Percentiles rank a stretch among this genome's conserved stretches.
phyloP scores from a whole-genome alignment of 2,797 vertebrate species.

The Cynopterus sphinx region DNA sequence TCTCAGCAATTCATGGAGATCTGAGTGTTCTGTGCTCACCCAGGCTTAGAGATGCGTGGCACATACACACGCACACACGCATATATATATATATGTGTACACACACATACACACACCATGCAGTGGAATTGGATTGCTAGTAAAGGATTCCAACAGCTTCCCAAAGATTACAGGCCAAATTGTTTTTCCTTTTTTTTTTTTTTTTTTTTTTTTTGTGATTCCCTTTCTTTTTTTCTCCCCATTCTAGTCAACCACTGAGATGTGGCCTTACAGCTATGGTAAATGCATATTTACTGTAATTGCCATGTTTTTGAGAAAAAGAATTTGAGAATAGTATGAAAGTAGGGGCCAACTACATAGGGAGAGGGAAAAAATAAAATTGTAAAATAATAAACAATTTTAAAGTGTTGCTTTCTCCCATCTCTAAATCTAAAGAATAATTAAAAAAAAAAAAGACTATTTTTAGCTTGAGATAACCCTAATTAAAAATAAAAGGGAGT shows the following conservation, averaged over 20 bases:
- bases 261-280: slow-evolving; percentile 78
- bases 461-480: neutral
- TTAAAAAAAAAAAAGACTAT: neutral
- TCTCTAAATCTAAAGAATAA: neutral
- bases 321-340: neutral
- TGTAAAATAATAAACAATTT: neutral
- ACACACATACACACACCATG: slow-evolving; percentile 58
- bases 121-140: slow-evolving; percentile 71
- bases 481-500: neutral
- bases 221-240: neutral
- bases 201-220: neutral
- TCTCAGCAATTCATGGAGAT: slow-evolving; percentile 84
- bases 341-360: neutral
- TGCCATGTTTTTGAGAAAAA: slow-evolving; percentile 45
- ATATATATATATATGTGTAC: neutral
- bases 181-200: slow-evolving; percentile 74
- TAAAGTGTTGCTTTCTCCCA: neutral
- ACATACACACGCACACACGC: accelerated
- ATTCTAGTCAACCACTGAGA: slow-evolving; percentile 82
- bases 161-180: slow-evolving; percentile 84
- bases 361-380: neutral
- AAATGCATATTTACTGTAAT: slow-evolving; percentile 70
- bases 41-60: slow-evolving; percentile 60
- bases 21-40: slow-evolving; percentile 87
- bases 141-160: slow-evolving; percentile 81